Conservation (phyloP, 2,797 vertebrate genomes). For the Glossophaga mutica region DNA sequence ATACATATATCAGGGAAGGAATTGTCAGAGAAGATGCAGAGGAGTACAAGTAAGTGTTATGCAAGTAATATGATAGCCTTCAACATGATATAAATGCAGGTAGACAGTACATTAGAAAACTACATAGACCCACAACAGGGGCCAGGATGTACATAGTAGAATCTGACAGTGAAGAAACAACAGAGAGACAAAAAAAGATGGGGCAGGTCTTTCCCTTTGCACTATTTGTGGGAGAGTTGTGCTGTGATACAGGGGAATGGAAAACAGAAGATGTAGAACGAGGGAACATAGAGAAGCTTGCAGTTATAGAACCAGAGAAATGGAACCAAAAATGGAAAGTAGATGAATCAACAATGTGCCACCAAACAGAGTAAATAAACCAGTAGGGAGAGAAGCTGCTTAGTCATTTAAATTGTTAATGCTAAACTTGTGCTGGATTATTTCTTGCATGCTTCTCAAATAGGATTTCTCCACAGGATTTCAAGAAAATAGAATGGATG, state of each 20-base stretch:
- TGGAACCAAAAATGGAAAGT: background rate
- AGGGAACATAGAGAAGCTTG: background rate
- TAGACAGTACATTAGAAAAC: background rate
- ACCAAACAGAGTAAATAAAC: background rate
- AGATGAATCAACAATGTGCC: background rate
- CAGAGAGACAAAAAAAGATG: background rate
- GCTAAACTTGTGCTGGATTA: background rate
- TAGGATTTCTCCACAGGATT: background rate
- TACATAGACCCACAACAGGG: background rate
- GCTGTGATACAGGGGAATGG: background rate
- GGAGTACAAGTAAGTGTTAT: background rate
- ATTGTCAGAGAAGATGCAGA: background rate
- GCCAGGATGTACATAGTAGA: background rate
- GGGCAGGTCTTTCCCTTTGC: background rate
- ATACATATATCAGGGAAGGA: background rate
- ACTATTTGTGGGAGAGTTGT: background rate
- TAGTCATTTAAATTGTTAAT: background rate
- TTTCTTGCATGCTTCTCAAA: background rate
- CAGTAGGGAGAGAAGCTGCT: background rate
- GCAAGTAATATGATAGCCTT: background rate
- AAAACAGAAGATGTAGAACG: background rate
- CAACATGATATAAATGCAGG: background rate
- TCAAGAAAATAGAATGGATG: background rate
- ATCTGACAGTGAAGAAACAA: background rate
- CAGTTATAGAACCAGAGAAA: background rate